These are phyloP conservation scores for Hypanus sabinus DNA, from an alignment of 2,113 vertebrate species.

Conservation along the genomic window DNA sequence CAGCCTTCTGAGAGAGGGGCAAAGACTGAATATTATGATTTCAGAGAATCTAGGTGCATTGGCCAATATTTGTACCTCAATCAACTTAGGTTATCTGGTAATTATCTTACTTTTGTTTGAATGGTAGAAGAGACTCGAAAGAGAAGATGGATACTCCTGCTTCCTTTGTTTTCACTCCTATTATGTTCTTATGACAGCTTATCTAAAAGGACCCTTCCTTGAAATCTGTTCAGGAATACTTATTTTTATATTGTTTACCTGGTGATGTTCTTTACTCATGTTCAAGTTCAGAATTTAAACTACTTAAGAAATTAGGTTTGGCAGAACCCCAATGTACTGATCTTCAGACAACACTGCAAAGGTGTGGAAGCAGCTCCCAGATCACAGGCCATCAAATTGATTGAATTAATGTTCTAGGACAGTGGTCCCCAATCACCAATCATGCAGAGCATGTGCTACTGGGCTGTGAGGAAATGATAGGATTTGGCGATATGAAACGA, in stretches of 20 bases:
- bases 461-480: too few species aligned
- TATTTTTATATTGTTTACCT: not conserved
- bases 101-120: not conserved
- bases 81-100: not conserved
- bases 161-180: too few species aligned
- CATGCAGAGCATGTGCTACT: too few species aligned
- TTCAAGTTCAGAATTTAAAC: constrained; percentile 13
- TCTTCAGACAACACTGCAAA: not conserved
- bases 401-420: not conserved
- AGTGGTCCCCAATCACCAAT: too few species aligned
- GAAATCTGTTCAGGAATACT: not conserved
- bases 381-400: not conserved
- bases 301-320: not conserved
- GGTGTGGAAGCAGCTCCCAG: not conserved
- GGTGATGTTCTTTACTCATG: not conserved
- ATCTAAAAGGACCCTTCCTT: not conserved
- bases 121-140: too few species aligned
- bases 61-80: not conserved
- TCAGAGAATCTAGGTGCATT: not conserved
- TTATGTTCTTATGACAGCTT: not conserved
- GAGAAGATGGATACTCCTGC: too few species aligned
- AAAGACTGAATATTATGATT: not conserved
- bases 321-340: not conserved
- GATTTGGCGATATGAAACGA: too few species aligned
- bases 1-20: too few species aligned